Evolutionary conservation across 2,113 vertebrate genomes (phyloP).

Genomic region (Calonectris borealis): DNA sequence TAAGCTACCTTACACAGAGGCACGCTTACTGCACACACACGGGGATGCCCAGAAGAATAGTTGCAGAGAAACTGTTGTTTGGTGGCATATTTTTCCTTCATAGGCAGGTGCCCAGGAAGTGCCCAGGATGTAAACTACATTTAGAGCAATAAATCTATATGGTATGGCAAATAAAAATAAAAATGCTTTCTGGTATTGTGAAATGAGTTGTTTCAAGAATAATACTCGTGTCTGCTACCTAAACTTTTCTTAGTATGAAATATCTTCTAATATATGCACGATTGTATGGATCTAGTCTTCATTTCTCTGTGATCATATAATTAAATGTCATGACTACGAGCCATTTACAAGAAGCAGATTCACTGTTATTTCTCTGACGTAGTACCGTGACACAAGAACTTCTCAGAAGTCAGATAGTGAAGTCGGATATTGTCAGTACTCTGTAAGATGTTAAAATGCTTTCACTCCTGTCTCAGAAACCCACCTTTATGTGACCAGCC

Average conservation of each 20-base stretch:
- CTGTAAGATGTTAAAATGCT: background rate
- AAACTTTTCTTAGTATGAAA: background rate
- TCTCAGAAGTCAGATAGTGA: background rate
- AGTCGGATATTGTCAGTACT: background rate
- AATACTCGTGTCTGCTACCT: background rate
- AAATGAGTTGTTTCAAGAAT: background rate
- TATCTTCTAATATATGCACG: background rate
- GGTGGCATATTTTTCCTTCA: background rate
- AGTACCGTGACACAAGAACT: background rate
- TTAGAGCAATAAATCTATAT: background rate
- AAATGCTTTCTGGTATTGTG: background rate
- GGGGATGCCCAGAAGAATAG: background rate
- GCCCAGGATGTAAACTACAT: background rate
- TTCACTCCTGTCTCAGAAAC: background rate
- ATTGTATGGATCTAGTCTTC: background rate
- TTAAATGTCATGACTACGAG: background rate
- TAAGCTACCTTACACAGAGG: background rate
- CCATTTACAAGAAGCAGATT: background rate
- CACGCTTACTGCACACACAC: accelerated
- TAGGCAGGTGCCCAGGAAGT: background rate
- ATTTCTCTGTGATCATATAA: background rate
- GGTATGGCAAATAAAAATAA: background rate
- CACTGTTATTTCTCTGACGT: background rate
- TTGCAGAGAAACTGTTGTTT: background rate
- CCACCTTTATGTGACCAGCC: background rate